Base-by-base conservation (phyloP, 1,140 invertebrate species). In the Arion vulgaris region DNA sequence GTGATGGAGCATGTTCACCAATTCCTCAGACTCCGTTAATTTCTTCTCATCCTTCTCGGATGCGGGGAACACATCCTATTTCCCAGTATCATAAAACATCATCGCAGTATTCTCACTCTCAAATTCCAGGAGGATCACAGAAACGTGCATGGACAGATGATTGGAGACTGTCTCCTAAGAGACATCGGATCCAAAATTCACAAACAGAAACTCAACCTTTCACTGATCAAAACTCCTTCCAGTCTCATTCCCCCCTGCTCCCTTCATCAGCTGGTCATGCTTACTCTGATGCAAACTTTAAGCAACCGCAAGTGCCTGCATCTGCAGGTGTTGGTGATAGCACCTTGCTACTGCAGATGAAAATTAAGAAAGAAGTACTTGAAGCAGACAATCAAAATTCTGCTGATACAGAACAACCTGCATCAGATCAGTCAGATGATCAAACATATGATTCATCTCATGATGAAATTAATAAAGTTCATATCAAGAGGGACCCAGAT, bases 401-500 rank as follows among this genome's bases (percentile, higher is more conserved):
- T 26, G 1, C 23, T 41, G 74, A 76, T 15, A 5, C 51, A 28
- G 76, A 79, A 62, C 53, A 79, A 1, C 28, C 32, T 0, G 36
- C 57, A 36, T 62, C 34, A 4, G 76, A 79, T 26, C 41, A 76
- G 28, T 34, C 76, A 66, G 78, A 80, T 45, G 68, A 71, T 38
- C 76, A 36, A 38, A 39, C 51, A 36, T 11, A 36, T 66, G 57
- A 66, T 15, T 39, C 76, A 62, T 23, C 73, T 39, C 36, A 45
- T 39, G 71, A 39, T 38, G 26, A 26, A 11, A 41, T 45, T 2
- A 53, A 32, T 23, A 80, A 80, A n/a, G 5, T 81, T 11, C 11
- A 73, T 0, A 81, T 81, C 38, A 81, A 81, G 69, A 28, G 23
- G 45, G 80, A 81, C 34, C 80, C 80, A 26, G 80, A 81, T 81